phyloP scores from a whole-genome alignment of 2,888 invertebrate species.

The Rhabditophanes sp. region DNA sequence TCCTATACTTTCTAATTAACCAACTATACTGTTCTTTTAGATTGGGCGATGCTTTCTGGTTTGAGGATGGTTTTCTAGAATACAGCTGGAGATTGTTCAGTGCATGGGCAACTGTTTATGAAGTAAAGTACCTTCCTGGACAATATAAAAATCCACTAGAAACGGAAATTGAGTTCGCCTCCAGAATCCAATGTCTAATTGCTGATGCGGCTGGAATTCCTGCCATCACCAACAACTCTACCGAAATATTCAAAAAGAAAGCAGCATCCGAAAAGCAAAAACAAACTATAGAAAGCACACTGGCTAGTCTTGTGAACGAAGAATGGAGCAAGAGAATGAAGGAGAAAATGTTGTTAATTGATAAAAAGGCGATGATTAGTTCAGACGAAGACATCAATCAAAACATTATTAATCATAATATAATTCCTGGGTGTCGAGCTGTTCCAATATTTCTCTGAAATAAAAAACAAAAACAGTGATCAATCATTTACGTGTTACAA shows the following conservation, averaged over 20 bases:
- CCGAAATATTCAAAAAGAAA: slow-evolving; percentile 2
- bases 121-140: slow-evolving; percentile 9
- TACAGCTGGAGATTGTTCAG: slow-evolving; percentile 10
- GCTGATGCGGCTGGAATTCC: slow-evolving; percentile 4
- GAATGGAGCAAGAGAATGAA: too few relatives aligned
- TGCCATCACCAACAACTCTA: too few relatives aligned
- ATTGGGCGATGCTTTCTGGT: slow-evolving; percentile 19
- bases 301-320: too few relatives aligned
- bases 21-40: slow-evolving; percentile 9
- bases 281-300: too few relatives aligned
- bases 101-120: slow-evolving; percentile 11
- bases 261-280: slow-evolving; percentile 1
- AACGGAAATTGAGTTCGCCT: slow-evolving; percentile 10
- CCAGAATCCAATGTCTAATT: slow-evolving; percentile 7
- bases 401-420: too few relatives aligned
- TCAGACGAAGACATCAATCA: too few relatives aligned
- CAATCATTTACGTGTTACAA: too few relatives aligned
- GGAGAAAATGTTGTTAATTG: too few relatives aligned
- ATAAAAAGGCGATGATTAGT: too few relatives aligned
- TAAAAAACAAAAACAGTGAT: too few relatives aligned
- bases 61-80: slow-evolving; percentile 10
- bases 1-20: not conserved
- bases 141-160: slow-evolving; percentile 4
- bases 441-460: too few relatives aligned
- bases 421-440: too few relatives aligned